phyloP scores from a whole-genome alignment of 2,888 invertebrate genomes.

The Corythucha ciliata region DNA sequence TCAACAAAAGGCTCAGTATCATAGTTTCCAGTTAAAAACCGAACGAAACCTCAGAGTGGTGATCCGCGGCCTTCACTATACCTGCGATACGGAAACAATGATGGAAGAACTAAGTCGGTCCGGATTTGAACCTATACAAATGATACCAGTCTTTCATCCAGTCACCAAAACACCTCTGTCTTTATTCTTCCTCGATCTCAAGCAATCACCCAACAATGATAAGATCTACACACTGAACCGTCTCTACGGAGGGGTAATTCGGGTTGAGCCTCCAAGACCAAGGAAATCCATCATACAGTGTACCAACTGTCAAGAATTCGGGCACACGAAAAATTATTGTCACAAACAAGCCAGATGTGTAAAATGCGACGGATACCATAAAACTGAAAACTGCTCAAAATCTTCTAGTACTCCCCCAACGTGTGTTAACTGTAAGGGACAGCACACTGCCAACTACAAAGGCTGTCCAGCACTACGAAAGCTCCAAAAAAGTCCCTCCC shows the following conservation, averaged over 20 bases:
- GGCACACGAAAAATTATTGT: slow-evolving; percentile 8
- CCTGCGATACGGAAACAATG: slow-evolving; percentile 5
- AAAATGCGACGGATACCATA: slow-evolving; percentile 12
- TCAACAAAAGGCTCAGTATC: slow-evolving; percentile 11
- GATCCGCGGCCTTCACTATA: slow-evolving; percentile 6
- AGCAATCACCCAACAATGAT: neutral
- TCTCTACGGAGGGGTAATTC: slow-evolving; percentile 6
- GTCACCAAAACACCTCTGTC: slow-evolving; percentile 15
- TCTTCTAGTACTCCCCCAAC: neutral
- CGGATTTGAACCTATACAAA: too few relatives aligned
- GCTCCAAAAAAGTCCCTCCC: too few relatives aligned
- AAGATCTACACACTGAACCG: slow-evolving; percentile 8
- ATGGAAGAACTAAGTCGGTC: slow-evolving; percentile 12
- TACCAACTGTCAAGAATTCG: slow-evolving; percentile 8
- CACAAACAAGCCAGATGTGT: slow-evolving; percentile 6
- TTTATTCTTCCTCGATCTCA: slow-evolving; percentile 11
- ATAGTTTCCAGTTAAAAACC: slow-evolving; percentile 13
- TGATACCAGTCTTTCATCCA: slow-evolving; percentile 10
- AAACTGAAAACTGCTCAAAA: neutral
- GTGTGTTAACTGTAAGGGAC: neutral
- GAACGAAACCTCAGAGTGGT: slow-evolving; percentile 12
- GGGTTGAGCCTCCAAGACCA: slow-evolving; percentile 16
- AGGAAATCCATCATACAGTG: slow-evolving; percentile 4
- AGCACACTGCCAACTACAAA: slow-evolving; percentile 15
- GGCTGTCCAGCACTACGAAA: neutral